A percentile compares a stretch with the other conserved stretches of the same genome.
These are phyloP conservation scores for Percopsis transmontana DNA, from an alignment of 2,113 vertebrate species.

Conservation along the genomic window DNA sequence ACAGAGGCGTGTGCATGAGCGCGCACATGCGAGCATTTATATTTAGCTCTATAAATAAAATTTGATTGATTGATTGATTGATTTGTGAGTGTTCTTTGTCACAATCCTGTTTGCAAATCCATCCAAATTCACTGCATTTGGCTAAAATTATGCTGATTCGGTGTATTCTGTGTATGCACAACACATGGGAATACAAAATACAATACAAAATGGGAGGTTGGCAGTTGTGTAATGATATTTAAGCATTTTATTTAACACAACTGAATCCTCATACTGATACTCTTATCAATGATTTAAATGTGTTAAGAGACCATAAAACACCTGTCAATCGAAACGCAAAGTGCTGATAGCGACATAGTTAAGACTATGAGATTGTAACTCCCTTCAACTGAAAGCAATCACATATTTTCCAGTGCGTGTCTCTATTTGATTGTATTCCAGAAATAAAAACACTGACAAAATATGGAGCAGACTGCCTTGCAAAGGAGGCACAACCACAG, in stretches of 20 bases:
- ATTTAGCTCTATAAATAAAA: too few species aligned
- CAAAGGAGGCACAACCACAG: slow-evolving; percentile 62
- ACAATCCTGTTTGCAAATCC: too few species aligned
- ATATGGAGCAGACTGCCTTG: slow-evolving; percentile 49
- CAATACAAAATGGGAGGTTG: too few species aligned
- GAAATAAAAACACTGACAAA: slow-evolving; percentile 20
- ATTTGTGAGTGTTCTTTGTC: too few species aligned
- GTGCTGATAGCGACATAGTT: slow-evolving; percentile 37
- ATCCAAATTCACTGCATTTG: too few species aligned
- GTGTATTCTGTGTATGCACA: too few species aligned
- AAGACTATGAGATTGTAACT: slow-evolving; percentile 2
- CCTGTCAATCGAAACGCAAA: slow-evolving; percentile 54
- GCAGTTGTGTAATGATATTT: too few species aligned
- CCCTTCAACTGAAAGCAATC: not conserved
- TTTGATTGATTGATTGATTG: too few species aligned
- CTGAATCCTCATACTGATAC: slow-evolving; percentile 43
- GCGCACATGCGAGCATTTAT: too few species aligned
- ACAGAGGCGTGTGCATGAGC: too few species aligned
- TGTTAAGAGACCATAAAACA: slow-evolving; percentile 50
- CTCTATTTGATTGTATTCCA: slow-evolving; percentile 29
- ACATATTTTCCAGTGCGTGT: slow-evolving; percentile 38
- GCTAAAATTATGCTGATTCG: too few species aligned
- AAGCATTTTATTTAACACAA: slow-evolving; percentile 9
- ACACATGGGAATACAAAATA: too few species aligned
- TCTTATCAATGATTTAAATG: slow-evolving; percentile 43